These are phyloP conservation scores for Eupeodes luniger DNA, from an alignment of 2,888 invertebrate species.

Conservation along the genomic window DNA sequence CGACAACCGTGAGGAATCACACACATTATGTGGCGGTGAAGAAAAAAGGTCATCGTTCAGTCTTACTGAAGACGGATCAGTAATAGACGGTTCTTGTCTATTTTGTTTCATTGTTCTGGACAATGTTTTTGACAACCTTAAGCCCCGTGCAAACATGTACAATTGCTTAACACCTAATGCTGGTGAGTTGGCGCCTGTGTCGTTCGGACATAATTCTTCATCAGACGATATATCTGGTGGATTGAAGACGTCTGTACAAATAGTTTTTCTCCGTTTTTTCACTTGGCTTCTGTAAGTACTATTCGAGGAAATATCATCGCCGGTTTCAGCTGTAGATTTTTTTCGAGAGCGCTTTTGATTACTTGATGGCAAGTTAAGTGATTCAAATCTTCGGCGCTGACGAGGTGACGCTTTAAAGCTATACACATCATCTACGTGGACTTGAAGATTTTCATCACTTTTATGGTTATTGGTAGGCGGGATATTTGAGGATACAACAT, in stretches of 20 bases:
- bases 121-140: not conserved
- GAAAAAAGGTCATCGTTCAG: not conserved
- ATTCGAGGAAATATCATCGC: not conserved
- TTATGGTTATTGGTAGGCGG: slow-evolving; percentile 3
- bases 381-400: slow-evolving; percentile 31
- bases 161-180: slow-evolving; percentile 40
- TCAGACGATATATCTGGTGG: slow-evolving; percentile 49
- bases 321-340: slow-evolving; percentile 21
- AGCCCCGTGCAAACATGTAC: slow-evolving; percentile 4
- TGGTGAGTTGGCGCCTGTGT: slow-evolving; percentile 19
- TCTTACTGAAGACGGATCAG: slow-evolving; percentile 1
- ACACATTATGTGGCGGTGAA: not conserved
- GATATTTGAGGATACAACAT: not conserved
- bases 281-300: not conserved
- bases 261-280: slow-evolving; percentile 60
- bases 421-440: slow-evolving; percentile 6
- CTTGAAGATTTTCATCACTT: slow-evolving; percentile 26
- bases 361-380: slow-evolving; percentile 24
- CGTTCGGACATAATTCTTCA: slow-evolving; percentile 39
- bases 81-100: not conserved
- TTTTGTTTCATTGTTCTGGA: not conserved
- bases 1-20: not conserved
- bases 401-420: not conserved
- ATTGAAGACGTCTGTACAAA: slow-evolving; percentile 43
- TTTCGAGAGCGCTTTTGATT: slow-evolving; percentile 30